Conservation (phyloP, 2,797 vertebrate species). For the Rallus crepitans region DNA sequence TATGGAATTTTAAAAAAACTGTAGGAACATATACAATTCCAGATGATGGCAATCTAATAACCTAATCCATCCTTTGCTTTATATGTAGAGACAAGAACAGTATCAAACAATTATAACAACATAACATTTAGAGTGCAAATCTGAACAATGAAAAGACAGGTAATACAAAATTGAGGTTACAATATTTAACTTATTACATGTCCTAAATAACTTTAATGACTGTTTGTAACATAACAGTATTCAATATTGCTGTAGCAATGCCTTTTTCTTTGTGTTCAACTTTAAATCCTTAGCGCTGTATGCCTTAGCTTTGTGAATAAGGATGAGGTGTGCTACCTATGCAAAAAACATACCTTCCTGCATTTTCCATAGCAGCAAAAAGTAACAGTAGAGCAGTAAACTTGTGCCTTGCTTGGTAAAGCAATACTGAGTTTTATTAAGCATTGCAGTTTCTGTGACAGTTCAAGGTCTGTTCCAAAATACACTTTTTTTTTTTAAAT, state of each 20-base stretch:
- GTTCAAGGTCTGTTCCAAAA: background rate
- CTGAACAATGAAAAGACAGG: background rate
- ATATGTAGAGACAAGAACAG: background rate
- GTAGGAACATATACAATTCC: background rate
- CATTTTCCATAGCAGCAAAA: background rate
- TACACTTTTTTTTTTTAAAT: background rate
- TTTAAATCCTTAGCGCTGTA: background rate
- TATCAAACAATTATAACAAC: background rate
- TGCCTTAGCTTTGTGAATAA: background rate
- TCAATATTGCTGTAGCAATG: background rate
- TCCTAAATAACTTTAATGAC: background rate
- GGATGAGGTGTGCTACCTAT: background rate
- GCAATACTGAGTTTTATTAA: background rate
- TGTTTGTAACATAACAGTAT: background rate
- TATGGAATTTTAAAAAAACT: background rate
- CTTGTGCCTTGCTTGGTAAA: too few relatives aligned
- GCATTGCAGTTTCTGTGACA: background rate
- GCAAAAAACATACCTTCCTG: background rate
- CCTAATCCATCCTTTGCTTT: background rate
- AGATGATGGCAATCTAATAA: conserved; percentile 31
- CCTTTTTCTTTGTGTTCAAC: background rate
- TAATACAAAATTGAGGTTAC: background rate
- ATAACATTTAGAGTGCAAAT: background rate
- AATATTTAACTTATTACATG: background rate
- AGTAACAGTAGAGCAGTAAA: background rate